Evolutionary conservation across 2,797 vertebrate genomes (phyloP).

Genomic region (Dicrostonyx torquatus): DNA sequence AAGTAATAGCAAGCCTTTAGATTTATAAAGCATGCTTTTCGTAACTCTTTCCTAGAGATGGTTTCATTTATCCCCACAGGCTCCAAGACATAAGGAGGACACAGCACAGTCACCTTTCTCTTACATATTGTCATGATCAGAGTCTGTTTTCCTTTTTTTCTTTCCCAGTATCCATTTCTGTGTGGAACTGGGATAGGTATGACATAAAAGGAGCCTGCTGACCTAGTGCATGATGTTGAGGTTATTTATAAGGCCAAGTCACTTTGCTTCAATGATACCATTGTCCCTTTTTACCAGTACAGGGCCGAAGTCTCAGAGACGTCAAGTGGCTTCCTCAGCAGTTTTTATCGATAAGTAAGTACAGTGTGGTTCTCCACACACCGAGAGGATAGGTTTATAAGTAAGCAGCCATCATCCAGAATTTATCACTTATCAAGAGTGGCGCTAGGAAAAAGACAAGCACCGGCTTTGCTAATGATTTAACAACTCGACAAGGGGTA

Average conservation of each 20-base stretch:
- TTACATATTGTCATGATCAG: conserved; percentile 49
- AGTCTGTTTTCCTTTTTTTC: conserved; percentile 49
- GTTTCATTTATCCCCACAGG: conserved; percentile 57
- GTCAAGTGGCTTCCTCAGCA: not conserved
- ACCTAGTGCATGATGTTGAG: not conserved
- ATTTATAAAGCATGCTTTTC: conserved; percentile 63
- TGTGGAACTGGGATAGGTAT: not conserved
- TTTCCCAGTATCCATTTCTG: not conserved
- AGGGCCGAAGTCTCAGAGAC: conserved; percentile 24
- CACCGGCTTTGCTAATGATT: conserved; percentile 23
- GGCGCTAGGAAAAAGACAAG: not conserved
- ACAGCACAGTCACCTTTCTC: conserved; percentile 40
- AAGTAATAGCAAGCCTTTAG: conserved; percentile 49
- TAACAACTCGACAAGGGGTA: not conserved
- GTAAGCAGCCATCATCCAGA: not conserved
- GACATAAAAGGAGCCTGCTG: not conserved
- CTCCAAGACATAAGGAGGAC: not conserved
- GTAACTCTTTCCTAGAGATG: conserved; percentile 38
- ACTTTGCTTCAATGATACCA: not conserved
- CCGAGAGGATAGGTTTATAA: conserved; percentile 5
- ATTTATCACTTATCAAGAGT: not conserved
- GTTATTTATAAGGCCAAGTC: not conserved
- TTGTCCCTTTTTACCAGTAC: conserved; percentile 18
- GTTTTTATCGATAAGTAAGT: not conserved
- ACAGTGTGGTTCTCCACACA: not conserved